phyloP scores from a whole-genome alignment of 2,797 vertebrate species.

The Gobionotothen gibberifrons region DNA sequence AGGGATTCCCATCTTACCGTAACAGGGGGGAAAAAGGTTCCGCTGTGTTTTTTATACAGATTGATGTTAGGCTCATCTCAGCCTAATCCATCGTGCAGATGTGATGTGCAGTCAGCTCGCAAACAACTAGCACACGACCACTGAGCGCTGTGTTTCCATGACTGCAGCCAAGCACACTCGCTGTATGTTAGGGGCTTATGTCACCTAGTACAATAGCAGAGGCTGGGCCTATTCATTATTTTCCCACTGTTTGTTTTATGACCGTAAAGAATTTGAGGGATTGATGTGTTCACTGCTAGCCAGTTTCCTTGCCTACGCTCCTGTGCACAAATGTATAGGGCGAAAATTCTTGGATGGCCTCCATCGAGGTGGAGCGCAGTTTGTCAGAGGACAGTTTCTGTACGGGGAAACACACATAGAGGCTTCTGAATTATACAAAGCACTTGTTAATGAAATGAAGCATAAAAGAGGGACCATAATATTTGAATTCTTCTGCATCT shows the following conservation, averaged over 20 bases:
- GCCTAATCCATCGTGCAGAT: slow-evolving; percentile 65
- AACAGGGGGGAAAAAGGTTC: slow-evolving; percentile 40
- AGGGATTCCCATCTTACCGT: slow-evolving; percentile 41
- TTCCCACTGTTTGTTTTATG: slow-evolving; percentile 66
- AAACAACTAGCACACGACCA: slow-evolving; percentile 35
- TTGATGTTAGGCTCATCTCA: slow-evolving; percentile 60
- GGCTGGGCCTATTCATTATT: slow-evolving; percentile 56
- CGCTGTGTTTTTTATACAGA: slow-evolving; percentile 55
- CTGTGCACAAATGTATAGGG: slow-evolving; percentile 56
- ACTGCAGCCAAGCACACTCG: slow-evolving; percentile 37
- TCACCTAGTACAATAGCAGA: slow-evolving; percentile 35
- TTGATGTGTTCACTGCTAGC: slow-evolving; percentile 55
- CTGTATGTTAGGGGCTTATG: slow-evolving; percentile 47
- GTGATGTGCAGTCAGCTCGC: slow-evolving; percentile 51
- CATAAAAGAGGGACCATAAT: slow-evolving; percentile 59
- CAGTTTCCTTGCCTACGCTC: slow-evolving; percentile 42
- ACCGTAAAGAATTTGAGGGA: slow-evolving; percentile 54
- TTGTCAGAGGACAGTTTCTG: slow-evolving; percentile 60
- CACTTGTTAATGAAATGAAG: slow-evolving; percentile 68
- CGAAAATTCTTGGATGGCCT: slow-evolving; percentile 54
- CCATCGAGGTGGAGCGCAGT: slow-evolving; percentile 44
- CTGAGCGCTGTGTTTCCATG: slow-evolving; percentile 54
- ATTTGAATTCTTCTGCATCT: slow-evolving; percentile 62
- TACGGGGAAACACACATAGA: slow-evolving; percentile 59
- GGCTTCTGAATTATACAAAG: slow-evolving; percentile 60